phyloP scores from a whole-genome alignment of 2,797 vertebrate genomes.

The Limnodromus scolopaceus region DNA sequence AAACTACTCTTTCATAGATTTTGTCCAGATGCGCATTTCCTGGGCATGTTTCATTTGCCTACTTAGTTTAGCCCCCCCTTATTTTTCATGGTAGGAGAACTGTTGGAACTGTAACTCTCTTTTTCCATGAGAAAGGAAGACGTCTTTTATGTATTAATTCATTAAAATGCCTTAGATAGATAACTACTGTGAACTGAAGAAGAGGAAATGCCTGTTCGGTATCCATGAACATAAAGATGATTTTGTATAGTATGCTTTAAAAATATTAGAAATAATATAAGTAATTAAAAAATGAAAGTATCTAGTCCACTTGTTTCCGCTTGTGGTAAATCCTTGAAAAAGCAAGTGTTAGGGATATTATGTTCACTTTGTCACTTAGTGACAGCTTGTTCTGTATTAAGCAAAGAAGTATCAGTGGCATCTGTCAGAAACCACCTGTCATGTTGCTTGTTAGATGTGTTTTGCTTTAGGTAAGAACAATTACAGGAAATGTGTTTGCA shows the following conservation, averaged over 20 bases:
- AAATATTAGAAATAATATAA: not conserved
- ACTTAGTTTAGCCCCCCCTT: not conserved
- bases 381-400: slow-evolving; percentile 61
- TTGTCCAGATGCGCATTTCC: not conserved
- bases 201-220: not conserved
- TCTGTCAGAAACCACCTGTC: slow-evolving; percentile 47
- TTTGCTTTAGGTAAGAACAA: slow-evolving; percentile 27
- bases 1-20: not conserved
- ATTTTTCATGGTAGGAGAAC: not conserved
- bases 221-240: not conserved
- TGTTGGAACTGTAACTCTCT: not conserved
- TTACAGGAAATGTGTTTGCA: not conserved
- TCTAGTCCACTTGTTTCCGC: not conserved
- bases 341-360: not conserved
- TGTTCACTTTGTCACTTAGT: slow-evolving; percentile 20
- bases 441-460: slow-evolving; percentile 4
- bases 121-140: not conserved
- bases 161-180: not conserved
- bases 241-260: not conserved
- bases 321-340: not conserved
- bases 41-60: not conserved
- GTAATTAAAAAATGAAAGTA: not conserved
- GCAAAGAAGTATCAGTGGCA: slow-evolving; percentile 31
- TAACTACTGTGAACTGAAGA: not conserved
- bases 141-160: not conserved